A percentile compares a stretch with the other conserved stretches of the same genome.
Evolutionary conservation across 2,113 vertebrate species (phyloP).

Genomic region (Cnemophilus loriae): DNA sequence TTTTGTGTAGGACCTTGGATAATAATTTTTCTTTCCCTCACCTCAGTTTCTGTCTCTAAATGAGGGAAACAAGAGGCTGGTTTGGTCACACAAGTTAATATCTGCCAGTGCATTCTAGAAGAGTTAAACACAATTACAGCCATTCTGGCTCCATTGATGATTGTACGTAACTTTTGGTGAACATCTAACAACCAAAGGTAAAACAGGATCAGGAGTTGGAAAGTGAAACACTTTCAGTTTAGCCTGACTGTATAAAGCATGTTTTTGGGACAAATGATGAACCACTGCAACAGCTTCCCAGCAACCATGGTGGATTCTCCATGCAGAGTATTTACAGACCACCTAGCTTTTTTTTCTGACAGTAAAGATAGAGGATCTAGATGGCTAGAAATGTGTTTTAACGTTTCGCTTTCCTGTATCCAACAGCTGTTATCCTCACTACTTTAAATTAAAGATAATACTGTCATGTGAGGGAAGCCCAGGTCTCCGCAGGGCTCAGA

Average conservation of each 20-base stretch:
- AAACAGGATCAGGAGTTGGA: not conserved
- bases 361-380: not conserved
- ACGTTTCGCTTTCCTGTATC: not conserved
- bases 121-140: not conserved
- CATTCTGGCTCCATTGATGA: not conserved
- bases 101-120: not conserved
- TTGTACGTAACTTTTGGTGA: not conserved
- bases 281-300: not conserved
- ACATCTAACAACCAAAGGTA: not conserved
- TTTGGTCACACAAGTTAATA: not conserved
- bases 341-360: not conserved
- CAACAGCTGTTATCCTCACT: not conserved
- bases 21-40: not conserved
- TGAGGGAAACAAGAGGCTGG: not conserved
- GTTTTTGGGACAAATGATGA: not conserved
- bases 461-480: not conserved
- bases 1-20: not conserved
- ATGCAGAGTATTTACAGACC: not conserved
- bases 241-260: not conserved
- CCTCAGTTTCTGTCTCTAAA: not conserved
- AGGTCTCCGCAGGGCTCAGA: not conserved
- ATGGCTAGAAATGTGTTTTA: not conserved
- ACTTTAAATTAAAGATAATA: not conserved
- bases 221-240: not conserved
- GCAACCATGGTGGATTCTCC: not conserved